phyloP scores from a whole-genome alignment of 2,797 vertebrate genomes.

The Tamandua tetradactyla region DNA sequence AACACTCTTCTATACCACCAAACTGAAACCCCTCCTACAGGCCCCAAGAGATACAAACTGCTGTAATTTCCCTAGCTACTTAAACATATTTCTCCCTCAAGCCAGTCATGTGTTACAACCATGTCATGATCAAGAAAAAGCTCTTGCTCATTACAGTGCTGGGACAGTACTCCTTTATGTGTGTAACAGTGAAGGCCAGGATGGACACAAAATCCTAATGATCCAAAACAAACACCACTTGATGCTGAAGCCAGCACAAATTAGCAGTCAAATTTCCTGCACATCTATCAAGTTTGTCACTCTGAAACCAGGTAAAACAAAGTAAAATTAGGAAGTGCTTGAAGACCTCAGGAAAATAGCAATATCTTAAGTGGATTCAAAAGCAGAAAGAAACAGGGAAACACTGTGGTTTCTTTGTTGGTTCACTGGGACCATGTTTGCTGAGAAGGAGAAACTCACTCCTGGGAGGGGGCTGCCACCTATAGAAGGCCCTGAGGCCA shows the following conservation, averaged over 20 bases:
- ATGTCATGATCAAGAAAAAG: neutral
- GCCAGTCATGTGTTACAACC: neutral
- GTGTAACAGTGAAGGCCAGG: neutral
- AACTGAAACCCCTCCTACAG: neutral
- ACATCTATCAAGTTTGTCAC: neutral
- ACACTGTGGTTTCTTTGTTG: neutral
- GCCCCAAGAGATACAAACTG: neutral
- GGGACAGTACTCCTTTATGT: neutral
- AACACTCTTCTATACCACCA: neutral
- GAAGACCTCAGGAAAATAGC: neutral
- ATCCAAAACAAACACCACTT: neutral
- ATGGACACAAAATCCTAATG: neutral
- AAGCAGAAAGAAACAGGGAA: neutral
- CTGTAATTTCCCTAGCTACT: neutral
- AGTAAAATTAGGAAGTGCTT: neutral
- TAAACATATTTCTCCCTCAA: neutral
- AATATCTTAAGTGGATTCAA: neutral
- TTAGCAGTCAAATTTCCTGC: too few relatives aligned
- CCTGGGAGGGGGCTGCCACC: too few relatives aligned
- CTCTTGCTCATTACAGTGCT: neutral
- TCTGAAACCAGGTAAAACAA: neutral
- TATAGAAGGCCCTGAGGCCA: neutral
- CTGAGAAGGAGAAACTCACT: neutral
- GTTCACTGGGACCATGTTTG: rapidly evolving
- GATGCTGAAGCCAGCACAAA: neutral